Evolutionary conservation across 2,797 vertebrate genomes (phyloP).

Genomic region (Malurus splendens): DNA sequence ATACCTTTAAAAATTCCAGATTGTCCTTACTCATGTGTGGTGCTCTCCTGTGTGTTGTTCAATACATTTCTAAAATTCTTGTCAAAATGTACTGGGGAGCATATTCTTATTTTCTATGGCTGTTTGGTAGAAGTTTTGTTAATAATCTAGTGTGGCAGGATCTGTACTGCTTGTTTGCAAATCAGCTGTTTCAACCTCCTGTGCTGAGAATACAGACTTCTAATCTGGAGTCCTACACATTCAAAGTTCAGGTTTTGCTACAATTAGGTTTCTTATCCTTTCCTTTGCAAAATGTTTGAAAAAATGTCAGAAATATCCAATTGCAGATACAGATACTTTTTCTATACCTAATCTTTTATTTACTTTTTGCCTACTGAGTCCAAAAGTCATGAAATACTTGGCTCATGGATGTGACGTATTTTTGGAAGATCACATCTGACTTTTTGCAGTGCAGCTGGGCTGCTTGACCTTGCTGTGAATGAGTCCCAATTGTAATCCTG

Average conservation of each 20-base stretch:
- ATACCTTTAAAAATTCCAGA: neutral
- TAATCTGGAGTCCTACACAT: neutral
- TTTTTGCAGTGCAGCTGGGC: accelerated
- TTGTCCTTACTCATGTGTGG: neutral
- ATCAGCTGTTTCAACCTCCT: neutral
- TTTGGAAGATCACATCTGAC: neutral
- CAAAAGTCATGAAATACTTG: neutral
- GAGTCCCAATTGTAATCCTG: neutral
- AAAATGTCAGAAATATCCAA: neutral
- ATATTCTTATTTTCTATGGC: neutral
- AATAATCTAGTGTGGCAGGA: neutral
- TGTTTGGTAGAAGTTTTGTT: neutral
- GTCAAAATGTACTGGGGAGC: neutral
- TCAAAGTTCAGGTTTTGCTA: neutral
- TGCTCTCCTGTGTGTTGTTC: neutral
- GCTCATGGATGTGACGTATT: neutral
- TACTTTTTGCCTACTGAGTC: neutral
- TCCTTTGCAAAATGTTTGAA: neutral
- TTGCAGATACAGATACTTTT: neutral
- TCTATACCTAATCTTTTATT: neutral
- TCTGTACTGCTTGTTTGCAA: neutral
- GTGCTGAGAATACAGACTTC: neutral
- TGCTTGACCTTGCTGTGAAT: neutral
- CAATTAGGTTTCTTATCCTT: neutral
- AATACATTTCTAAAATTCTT: neutral